Evolutionary conservation across 2,797 vertebrate species (phyloP).

Genomic region (Clarias pachynema): DNA sequence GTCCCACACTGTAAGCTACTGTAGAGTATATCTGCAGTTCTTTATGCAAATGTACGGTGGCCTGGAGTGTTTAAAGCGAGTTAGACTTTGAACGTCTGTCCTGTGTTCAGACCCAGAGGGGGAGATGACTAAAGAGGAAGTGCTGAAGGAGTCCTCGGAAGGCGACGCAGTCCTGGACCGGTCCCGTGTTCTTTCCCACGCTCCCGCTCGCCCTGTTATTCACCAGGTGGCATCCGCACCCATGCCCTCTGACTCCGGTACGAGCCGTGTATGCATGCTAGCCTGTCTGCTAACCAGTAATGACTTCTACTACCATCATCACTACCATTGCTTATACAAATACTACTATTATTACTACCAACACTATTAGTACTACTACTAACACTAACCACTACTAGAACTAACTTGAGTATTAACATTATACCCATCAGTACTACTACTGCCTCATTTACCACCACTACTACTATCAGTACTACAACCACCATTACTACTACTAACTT

Average conservation of each 20-base stretch:
- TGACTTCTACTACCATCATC: not conserved
- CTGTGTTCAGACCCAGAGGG: conserved; percentile 63
- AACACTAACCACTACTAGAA: not conserved
- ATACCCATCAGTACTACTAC: no score
- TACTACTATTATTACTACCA: not conserved
- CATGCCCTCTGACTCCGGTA: conserved; percentile 94
- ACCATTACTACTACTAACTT: not conserved
- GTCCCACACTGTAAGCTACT: no score
- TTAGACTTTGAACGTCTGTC: conserved; percentile 1
- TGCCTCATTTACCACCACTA: not conserved
- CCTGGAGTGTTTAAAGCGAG: not conserved
- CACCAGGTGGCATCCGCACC: conserved; percentile 94
- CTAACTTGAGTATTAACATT: not conserved
- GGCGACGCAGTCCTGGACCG: conserved; percentile 74
- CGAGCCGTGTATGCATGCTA: conserved; percentile 50
- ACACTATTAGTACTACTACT: no score
- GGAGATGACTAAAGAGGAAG: conserved; percentile 97
- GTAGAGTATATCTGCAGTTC: not conserved
- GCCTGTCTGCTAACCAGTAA: no score
- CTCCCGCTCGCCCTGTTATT: conserved; percentile 77
- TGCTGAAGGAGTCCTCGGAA: conserved; percentile 78
- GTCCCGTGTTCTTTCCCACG: conserved; percentile 69
- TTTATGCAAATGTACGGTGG: not conserved
- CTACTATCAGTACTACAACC: not conserved
- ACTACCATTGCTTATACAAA: not conserved